Evolutionary conservation across 2,888 invertebrate species (phyloP).

Genomic region (Scaptomyza flava): DNA sequence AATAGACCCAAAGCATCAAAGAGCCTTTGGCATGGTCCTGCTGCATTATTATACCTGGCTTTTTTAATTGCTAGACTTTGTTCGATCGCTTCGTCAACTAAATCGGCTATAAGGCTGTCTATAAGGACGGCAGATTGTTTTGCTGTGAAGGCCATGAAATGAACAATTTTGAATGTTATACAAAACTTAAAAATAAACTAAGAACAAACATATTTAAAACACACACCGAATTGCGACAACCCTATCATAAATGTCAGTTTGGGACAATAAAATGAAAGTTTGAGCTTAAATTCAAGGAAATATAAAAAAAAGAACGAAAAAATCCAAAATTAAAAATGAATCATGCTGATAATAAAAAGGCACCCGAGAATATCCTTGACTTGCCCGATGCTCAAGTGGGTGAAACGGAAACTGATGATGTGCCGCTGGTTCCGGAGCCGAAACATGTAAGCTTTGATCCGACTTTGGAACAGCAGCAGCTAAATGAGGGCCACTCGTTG

Average conservation of each 20-base stretch:
- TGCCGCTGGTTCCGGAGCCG: background rate
- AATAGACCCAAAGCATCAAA: constrained; percentile 56
- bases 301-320: constrained; percentile 1
- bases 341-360: constrained; percentile 13
- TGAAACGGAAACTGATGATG: constrained; percentile 57
- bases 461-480: background rate
- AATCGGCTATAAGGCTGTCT: constrained; percentile 53
- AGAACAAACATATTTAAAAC: constrained; percentile 38
- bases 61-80: constrained; percentile 20
- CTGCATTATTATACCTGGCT: background rate
- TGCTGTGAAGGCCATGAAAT: constrained; percentile 57
- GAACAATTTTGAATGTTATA: constrained; percentile 56
- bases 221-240: background rate
- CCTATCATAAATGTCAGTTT: constrained; percentile 28
- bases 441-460: constrained; percentile 19
- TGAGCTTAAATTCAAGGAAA: constrained; percentile 10
- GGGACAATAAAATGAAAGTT: constrained; percentile 26
- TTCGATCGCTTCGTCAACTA: constrained; percentile 53
- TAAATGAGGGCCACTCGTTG: constrained; percentile 22
- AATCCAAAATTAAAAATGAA: constrained; percentile 42
- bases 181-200: constrained; percentile 20
- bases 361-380: constrained; percentile 12
- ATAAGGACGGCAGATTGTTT: constrained; percentile 45
- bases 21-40: constrained; percentile 53
- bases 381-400: constrained; percentile 50